Conservation (phyloP, 2,113 vertebrate species). For the Peucedramus taeniatus region DNA sequence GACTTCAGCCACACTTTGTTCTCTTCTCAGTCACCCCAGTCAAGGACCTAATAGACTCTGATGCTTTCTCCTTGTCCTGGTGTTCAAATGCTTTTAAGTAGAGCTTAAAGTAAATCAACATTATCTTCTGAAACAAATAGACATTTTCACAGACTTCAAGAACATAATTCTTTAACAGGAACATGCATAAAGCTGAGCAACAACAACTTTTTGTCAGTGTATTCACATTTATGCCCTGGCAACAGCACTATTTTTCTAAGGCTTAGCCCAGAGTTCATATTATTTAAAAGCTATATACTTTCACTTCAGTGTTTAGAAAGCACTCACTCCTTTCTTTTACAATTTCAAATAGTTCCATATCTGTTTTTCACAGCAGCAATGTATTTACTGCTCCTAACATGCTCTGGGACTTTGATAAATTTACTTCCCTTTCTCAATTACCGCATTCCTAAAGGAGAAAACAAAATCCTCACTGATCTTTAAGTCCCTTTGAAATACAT, state of each 20-base stretch:
- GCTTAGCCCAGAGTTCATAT: neutral
- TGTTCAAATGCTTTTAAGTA: neutral
- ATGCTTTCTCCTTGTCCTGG: neutral
- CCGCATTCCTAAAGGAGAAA: neutral
- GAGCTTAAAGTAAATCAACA: neutral
- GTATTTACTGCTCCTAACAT: neutral
- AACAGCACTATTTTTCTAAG: neutral
- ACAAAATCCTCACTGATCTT: neutral
- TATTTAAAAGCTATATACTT: neutral
- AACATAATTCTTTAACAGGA: neutral
- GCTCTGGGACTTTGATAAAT: neutral
- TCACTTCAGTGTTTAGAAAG: neutral
- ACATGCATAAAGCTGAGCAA: neutral
- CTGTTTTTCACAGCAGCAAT: neutral
- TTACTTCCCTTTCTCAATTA: constrained; percentile 7
- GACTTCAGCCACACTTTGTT: neutral
- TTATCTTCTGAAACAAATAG: neutral
- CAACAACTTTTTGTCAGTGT: neutral
- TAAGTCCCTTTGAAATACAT: constrained; percentile 24
- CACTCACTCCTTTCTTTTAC: neutral
- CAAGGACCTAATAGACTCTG: neutral
- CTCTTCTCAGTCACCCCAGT: neutral
- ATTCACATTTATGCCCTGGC: neutral
- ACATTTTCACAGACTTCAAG: neutral
- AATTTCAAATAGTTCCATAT: neutral